Conservation (phyloP, 2,797 vertebrate species). For the Halcyon leucocephala region DNA sequence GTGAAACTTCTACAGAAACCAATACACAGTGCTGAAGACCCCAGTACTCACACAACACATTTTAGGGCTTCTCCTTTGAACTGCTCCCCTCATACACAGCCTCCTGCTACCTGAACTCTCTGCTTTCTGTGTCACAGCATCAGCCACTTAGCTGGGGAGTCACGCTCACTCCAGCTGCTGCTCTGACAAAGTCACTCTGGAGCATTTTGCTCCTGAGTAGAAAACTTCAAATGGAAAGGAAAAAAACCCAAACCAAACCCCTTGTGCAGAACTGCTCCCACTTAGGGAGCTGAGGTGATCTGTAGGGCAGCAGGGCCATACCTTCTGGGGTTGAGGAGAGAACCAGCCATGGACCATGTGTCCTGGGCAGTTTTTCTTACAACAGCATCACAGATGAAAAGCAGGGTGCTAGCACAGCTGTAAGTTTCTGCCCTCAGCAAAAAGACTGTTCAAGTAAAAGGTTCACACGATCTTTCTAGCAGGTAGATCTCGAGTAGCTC, state of each 20-base stretch:
- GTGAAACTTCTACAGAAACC: background rate
- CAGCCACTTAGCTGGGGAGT: background rate
- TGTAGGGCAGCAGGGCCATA: background rate
- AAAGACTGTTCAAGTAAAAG: background rate
- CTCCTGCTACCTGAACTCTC: rapidly evolving
- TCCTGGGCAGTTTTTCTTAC: background rate
- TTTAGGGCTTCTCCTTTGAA: background rate
- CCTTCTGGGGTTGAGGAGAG: background rate
- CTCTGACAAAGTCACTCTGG: background rate
- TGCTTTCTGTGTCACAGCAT: background rate
- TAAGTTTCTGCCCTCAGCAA: background rate
- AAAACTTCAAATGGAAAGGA: background rate
- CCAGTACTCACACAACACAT: rapidly evolving
- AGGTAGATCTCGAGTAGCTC: background rate
- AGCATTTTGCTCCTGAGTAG: background rate
- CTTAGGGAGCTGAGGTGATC: rapidly evolving
- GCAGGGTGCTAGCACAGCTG: background rate
- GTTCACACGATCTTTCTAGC: background rate
- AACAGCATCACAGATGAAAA: background rate
- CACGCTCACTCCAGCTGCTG: rapidly evolving
- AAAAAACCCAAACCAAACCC: background rate
- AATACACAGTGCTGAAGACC: background rate
- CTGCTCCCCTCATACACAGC: background rate
- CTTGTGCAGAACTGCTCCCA: rapidly evolving
- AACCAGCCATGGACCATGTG: background rate